A percentile compares a stretch with the other conserved stretches of the same genome.
These are phyloP conservation scores for Adelosebastes latens DNA, from an alignment of 2,797 vertebrate genomes.

Conservation along the genomic window DNA sequence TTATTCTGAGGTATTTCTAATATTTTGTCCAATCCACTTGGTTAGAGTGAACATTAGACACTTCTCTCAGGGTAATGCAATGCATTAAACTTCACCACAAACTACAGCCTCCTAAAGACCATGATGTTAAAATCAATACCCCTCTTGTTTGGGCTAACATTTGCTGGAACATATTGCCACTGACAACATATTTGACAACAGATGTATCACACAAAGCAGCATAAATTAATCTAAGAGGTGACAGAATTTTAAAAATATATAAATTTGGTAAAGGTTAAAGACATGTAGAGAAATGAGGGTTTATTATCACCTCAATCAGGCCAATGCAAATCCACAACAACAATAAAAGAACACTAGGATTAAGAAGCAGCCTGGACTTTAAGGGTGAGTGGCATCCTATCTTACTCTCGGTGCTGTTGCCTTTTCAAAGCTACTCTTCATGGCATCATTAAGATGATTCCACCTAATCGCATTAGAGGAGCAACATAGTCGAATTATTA, in stretches of 20 bases:
- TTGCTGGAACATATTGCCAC: background rate
- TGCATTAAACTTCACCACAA: background rate
- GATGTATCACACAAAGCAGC: background rate
- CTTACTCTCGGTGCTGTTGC: constrained; percentile 10
- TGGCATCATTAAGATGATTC: constrained; percentile 62
- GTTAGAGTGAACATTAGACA: background rate
- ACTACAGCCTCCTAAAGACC: background rate
- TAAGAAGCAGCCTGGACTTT: background rate
- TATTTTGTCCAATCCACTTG: background rate
- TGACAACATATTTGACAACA: background rate
- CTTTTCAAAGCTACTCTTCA: constrained; percentile 47
- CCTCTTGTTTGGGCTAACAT: background rate
- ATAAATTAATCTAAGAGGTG: background rate
- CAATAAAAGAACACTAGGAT: background rate
- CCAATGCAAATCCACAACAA: background rate
- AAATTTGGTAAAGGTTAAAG: background rate
- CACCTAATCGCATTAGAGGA: constrained; percentile 70
- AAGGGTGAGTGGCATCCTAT: constrained; percentile 20
- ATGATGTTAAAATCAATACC: background rate
- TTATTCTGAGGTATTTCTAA: background rate
- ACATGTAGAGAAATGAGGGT: background rate
- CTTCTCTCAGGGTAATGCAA: background rate
- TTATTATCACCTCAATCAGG: background rate
- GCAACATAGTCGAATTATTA: constrained; percentile 58
- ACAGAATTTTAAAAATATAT: background rate